Conservation (phyloP, 2,113 vertebrate genomes). For the Pristiophorus japonicus region DNA sequence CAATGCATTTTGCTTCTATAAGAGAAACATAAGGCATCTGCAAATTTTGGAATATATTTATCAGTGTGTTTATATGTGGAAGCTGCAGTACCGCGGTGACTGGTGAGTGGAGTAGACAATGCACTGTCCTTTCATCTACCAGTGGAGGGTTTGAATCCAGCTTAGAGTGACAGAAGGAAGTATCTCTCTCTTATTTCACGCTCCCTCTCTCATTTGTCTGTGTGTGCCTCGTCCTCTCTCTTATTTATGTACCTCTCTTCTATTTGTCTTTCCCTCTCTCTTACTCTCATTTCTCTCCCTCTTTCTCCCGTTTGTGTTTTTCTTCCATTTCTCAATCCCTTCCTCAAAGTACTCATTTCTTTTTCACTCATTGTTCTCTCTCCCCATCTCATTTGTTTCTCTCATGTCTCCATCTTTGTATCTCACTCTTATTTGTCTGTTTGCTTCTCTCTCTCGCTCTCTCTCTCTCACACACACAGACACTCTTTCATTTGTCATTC, state of each 20-base stretch:
- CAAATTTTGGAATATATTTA: neutral
- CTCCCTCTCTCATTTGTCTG: neutral
- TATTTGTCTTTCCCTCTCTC: neutral
- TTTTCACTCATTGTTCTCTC: neutral
- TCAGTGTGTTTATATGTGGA: neutral
- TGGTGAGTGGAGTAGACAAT: neutral
- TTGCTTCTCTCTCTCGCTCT: neutral
- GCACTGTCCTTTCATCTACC: neutral
- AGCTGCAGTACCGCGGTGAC: neutral
- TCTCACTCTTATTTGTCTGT: too few species aligned
- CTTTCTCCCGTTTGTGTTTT: neutral
- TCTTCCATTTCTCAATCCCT: neutral
- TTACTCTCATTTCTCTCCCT: neutral
- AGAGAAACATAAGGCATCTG: neutral
- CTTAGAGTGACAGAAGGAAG: neutral
- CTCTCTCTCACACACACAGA: neutral
- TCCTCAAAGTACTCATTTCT: neutral
- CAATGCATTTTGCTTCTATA: slow-evolving; percentile 10
- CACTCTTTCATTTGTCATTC: neutral
- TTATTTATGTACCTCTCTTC: neutral
- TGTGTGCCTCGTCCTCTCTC: neutral
- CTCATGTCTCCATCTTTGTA: neutral
- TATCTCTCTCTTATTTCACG: neutral
- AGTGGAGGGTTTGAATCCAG: neutral
- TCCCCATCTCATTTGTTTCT: neutral